Evolutionary conservation across 2,113 vertebrate genomes (phyloP), one percentile per base, ranked within the genome.

Genomic region (Peromyscus leucopus): DNA sequence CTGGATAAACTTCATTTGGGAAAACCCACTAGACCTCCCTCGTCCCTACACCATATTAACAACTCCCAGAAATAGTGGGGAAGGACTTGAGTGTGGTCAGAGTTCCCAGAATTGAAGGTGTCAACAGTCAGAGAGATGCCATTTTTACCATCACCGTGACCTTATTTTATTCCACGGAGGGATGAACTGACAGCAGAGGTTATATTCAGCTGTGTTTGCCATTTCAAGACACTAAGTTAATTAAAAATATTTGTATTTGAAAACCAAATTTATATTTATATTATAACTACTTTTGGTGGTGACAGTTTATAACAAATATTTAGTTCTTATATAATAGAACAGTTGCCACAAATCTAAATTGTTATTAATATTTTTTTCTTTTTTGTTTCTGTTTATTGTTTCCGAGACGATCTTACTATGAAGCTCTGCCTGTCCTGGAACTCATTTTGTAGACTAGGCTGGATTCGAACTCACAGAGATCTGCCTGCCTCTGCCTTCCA

Each of bases 201-300:
- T 94, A 85, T 96, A 65, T 94, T 95, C 69, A 93, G 69, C 88
- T 86, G n/a, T 93, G 83, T 63, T 96, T 97, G 91, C 84, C 51
- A 89, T 83, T 85, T 96, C 67, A 95, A 90, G 57, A 85, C 55
- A 89, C 85, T 71, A 12, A 85, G 75, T 89, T 48, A 93, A 46
- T 90, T 94, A 84, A 96, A 97, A 96, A 97, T 97, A 90, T 55
- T 71, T 94, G 84, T 63, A 61, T 75, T 96, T 96, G 72, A 55
- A 55, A 46, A 71, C 24, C 36, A 21, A 48, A 87, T 11, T 48
- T 87, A 33, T 71, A 87, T 79, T 94, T 96, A 48, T 48, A 48
- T 89, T 96, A 93, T 79, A 39, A 63, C 78, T 90, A 95, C 93
- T 92, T 61, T 97, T 90, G 94, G 63, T 91, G 82, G 79, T 76